Conservation (phyloP, 2,888 invertebrate genomes). For the Apodemia zela region DNA sequence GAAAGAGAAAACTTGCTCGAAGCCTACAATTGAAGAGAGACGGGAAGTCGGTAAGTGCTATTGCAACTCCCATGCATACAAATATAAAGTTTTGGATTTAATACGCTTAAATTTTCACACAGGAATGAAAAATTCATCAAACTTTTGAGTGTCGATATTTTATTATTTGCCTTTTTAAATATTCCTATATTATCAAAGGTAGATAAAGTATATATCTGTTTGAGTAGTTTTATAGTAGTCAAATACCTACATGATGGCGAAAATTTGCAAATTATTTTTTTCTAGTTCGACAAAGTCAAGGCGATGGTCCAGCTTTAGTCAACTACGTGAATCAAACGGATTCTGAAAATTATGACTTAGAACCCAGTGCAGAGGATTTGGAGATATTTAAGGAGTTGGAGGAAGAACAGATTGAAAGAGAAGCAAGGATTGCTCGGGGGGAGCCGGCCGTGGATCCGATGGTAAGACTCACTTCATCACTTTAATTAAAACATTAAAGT, state of each 20-base stretch:
- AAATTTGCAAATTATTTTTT: not conserved
- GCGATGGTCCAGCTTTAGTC: conserved; percentile 52
- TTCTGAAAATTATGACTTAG: conserved; percentile 40
- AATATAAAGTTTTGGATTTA: too few species aligned
- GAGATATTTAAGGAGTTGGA: conserved; percentile 68
- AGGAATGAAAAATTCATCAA: too few species aligned
- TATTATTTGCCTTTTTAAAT: too few species aligned
- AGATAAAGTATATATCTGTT: too few species aligned
- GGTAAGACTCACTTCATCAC: conserved; percentile 37
- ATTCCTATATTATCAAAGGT: too few species aligned
- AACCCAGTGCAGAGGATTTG: conserved; percentile 62
- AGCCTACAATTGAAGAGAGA: not conserved
- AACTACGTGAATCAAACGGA: conserved; percentile 52
- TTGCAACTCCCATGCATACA: not conserved
- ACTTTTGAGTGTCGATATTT: too few species aligned
- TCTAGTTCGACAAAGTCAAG: conserved; percentile 36
- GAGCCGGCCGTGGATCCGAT: conserved; percentile 68
- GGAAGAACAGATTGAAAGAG: conserved; percentile 52
- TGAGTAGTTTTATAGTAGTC: not conserved
- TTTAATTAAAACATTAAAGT: not conserved
- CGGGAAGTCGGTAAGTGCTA: conserved; percentile 1
- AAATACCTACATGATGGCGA: too few species aligned
- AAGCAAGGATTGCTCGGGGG: conserved; percentile 65
- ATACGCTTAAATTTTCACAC: too few species aligned
- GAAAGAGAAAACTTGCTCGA: not conserved